These are phyloP conservation scores for Conomelus anceps DNA, from an alignment of 2,888 invertebrate species.

Conservation along the genomic window DNA sequence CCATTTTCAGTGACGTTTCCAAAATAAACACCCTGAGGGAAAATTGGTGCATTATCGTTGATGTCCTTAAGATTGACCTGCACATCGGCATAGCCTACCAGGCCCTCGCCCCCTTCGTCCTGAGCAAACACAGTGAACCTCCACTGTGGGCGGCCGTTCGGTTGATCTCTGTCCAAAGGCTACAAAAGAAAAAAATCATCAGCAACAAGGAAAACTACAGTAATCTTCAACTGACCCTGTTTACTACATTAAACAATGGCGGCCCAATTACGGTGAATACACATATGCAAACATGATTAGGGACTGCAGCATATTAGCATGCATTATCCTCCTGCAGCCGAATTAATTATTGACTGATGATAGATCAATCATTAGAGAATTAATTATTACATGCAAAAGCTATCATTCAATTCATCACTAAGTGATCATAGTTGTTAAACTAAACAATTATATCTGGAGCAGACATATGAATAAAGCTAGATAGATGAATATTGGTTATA, in stretches of 20 bases:
- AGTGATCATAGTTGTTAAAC: neutral
- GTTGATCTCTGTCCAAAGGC: conserved; percentile 94
- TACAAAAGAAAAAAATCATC: conserved; percentile 46
- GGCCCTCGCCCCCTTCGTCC: conserved; percentile 90
- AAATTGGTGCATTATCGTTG: conserved; percentile 96
- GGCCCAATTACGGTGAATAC: neutral
- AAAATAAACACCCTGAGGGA: conserved; percentile 89
- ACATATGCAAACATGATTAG: neutral
- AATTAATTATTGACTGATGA: neutral
- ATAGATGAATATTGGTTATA: neutral
- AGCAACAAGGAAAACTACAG: too few relatives aligned
- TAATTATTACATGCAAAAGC: neutral
- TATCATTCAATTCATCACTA: neutral
- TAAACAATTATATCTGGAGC: neutral
- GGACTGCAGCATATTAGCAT: neutral
- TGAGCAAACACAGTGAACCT: conserved; percentile 93
- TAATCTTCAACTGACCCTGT: neutral
- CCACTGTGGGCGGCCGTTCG: conserved; percentile 93
- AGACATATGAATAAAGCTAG: too few relatives aligned
- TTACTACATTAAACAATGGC: neutral
- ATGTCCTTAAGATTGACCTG: conserved; percentile 96
- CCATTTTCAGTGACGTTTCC: conserved; percentile 96
- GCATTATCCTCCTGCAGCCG: neutral
- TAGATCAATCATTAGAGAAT: neutral
- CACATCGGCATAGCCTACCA: conserved; percentile 94